Percentiles rank a stretch among this genome's conserved stretches.
Evolutionary conservation across 2,797 vertebrate species (phyloP).

Genomic region (Chelonia mydas): DNA sequence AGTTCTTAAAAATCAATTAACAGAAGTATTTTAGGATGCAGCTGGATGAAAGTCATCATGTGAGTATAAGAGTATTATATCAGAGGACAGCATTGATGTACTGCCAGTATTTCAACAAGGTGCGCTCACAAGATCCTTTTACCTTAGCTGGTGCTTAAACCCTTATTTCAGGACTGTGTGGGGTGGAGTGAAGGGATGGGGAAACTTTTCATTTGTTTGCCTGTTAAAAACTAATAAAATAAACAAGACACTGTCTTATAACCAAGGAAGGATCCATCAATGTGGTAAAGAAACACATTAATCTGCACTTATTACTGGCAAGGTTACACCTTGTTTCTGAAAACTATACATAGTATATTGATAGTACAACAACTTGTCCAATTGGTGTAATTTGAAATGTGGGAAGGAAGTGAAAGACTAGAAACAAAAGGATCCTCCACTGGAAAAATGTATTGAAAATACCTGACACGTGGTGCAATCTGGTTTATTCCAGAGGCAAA

Average conservation of each 20-base stretch:
- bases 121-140: background rate
- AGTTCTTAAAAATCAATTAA: background rate
- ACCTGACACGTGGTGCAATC: background rate
- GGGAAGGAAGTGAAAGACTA: background rate
- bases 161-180: background rate
- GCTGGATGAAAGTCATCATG: background rate
- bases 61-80: background rate
- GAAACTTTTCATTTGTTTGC: background rate
- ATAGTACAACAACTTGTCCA: background rate
- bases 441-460: slow-evolving; percentile 41
- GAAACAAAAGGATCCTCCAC: background rate
- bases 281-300: background rate
- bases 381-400: slow-evolving; percentile 2
- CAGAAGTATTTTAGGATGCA: background rate
- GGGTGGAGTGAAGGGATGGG: background rate
- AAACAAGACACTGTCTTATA: accelerated
- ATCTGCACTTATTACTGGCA: background rate
- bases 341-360: background rate
- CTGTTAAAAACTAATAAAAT: background rate
- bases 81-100: background rate
- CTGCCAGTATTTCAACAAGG: background rate
- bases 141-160: background rate
- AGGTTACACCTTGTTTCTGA: background rate
- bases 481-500: background rate
- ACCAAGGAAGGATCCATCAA: accelerated